Percentiles rank a stretch among this genome's conserved stretches.
These are phyloP conservation scores for Laterallus jamaicensis DNA, from an alignment of 2,113 vertebrate species.

Conservation along the genomic window DNA sequence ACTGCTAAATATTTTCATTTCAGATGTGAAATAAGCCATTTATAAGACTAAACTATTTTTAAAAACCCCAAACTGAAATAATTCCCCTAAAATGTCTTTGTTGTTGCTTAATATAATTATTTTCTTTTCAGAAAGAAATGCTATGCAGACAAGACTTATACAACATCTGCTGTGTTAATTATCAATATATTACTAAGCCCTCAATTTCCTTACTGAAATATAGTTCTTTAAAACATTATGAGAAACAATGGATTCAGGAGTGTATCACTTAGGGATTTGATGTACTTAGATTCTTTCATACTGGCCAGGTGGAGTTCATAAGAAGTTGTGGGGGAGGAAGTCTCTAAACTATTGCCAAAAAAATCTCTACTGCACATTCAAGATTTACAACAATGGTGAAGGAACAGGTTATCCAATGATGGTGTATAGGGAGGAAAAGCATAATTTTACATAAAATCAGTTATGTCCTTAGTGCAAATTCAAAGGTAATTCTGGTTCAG, in stretches of 20 bases:
- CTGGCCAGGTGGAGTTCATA: slow-evolving; percentile 52
- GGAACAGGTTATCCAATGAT: not conserved
- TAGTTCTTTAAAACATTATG: slow-evolving; percentile 23
- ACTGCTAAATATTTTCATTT: slow-evolving; percentile 1
- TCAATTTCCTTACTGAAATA: slow-evolving; percentile 44
- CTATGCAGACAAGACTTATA: not conserved
- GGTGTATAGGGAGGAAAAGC: not conserved
- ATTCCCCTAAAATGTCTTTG: not conserved
- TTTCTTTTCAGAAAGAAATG: slow-evolving; percentile 11
- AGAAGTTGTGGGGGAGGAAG: slow-evolving; percentile 5
- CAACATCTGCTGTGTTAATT: slow-evolving; percentile 67
- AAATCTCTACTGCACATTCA: slow-evolving; percentile 14
- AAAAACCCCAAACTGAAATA: not conserved
- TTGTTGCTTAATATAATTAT: not conserved
- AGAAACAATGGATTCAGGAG: slow-evolving; percentile 53
- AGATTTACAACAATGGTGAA: not conserved
- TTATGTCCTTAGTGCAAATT: not conserved
- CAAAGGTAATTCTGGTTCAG: not conserved
- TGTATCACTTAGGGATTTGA: slow-evolving; percentile 36
- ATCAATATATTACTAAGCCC: slow-evolving; percentile 35
- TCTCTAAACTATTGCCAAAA: slow-evolving; percentile 48
- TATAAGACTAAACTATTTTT: not conserved
- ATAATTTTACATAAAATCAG: slow-evolving; percentile 4
- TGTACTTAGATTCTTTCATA: slow-evolving; percentile 31
- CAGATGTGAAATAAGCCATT: not conserved